Base-by-base conservation (phyloP, 92 coral and sea anemone genomes). In the Siderastrea siderea region DNA sequence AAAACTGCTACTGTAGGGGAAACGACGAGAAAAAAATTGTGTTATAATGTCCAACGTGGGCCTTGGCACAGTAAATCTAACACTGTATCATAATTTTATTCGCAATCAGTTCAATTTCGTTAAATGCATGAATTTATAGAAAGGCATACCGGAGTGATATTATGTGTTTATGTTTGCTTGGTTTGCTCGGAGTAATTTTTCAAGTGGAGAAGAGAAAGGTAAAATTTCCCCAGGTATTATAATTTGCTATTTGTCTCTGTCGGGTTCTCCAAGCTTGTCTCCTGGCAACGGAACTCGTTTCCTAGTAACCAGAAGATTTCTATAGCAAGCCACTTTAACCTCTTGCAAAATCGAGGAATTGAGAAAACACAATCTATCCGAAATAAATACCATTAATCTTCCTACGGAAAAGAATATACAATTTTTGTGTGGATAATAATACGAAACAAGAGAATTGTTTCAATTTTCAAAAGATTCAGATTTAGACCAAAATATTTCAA, bases 401-500 rank as follows among this genome's bases (percentile, higher is more conserved):
- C 63, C 51, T 62, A 68, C n/a, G 67, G 62, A 82, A 58, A 82
- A 82, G 65, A 68, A 59, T 43, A 70, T 59, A 45, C 57, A 84
- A 26, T n/a, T 73, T 74, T 5, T 63, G 66, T 70, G 68, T 49
- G 87, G 52, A 17, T 38, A 50, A 14, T 19, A 45, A 77, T 59
- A 45, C 74, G 49, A 19, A 49, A 8, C 45, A 55, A 63, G 66
- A 84, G 47, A 71, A 82, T 45, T 60, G 38, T n/a, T 50, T 46
- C 63, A 51, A 71, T 71, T 59, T 83, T 84, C 47, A 59, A 75
- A 47, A 84, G 49, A 60, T 48, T 62, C 59, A 74, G 72, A 84
- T 9, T 60, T 63, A 47, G 67, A 26, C 62, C 63, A 13, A 47
- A 84, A 84, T 84, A 74, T 84, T 84, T 53, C 75, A 75, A 72